Base-by-base conservation (phyloP, 2,888 invertebrate species). In the Nomada lathburiana region DNA sequence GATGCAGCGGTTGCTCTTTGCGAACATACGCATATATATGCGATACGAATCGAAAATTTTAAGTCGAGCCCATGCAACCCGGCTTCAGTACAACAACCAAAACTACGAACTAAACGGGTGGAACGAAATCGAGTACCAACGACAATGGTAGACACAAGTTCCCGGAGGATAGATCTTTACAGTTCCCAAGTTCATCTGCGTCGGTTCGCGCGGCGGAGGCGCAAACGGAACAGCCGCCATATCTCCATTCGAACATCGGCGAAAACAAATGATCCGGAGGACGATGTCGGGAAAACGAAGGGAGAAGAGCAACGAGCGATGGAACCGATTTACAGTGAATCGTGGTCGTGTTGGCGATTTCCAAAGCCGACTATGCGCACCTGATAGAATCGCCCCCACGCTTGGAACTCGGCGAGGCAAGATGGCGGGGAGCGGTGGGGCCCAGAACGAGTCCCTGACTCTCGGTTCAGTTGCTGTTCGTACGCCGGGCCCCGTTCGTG, bases 401-500 rank as follows among this genome's bases (percentile, higher is more conserved):
- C 79, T 70, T 60, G 73, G 52, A 67, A 70, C 75, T 55, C 80
- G 44, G 11, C 68, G 20, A 82, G 55, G 82, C 88, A 91, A 91
- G 73, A 91, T 91, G 91, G 90, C 89, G 87, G 75, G 88, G 76
- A 86, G 84, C 88, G 84, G 89, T 86, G 90, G 90, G 91, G 90
- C 90, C 90, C 90, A 81, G 87, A 86, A 87, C 89, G 88, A 90
- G 89, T 88, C 89, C 89, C 86, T 88, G 84, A 87, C 83, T 84
- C 70, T 79, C 72, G 72, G 86, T 88, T 88, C 90, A 93, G 92
- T 93, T 90, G 92, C 88, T 91, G 89, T 90, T 89, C 91, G 93
- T 92, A 92, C 92, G 89, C 88, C 91, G 92, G 93, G 93, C 92
- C 93, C 93, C 91, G 93, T 89, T 90, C 90, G 87, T 89, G 92